Conservation (phyloP, 2,888 invertebrate species). For the Seira musarum region DNA sequence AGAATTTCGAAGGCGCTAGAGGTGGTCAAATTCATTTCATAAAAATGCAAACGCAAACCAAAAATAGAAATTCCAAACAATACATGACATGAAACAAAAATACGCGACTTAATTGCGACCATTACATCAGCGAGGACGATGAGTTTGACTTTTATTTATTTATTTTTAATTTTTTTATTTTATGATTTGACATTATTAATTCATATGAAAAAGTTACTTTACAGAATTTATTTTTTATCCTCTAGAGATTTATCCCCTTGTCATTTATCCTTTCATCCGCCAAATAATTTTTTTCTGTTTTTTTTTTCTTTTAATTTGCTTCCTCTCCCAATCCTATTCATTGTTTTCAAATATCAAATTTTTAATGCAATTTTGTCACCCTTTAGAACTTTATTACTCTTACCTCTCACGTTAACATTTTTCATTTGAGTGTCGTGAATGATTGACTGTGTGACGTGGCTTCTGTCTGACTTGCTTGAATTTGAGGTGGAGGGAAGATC, state of each 20-base stretch:
- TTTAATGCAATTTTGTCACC: background rate
- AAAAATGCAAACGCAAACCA: conserved; percentile 40
- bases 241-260: background rate
- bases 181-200: background rate
- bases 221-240: background rate
- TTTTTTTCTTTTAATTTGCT: background rate
- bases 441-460: conserved; percentile 42
- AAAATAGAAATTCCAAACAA: conserved; percentile 34
- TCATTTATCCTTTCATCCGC: background rate
- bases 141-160: conserved; percentile 46
- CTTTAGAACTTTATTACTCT: background rate
- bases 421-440: conserved; percentile 14
- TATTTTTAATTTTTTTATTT: conserved; percentile 25
- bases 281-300: background rate
- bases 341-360: background rate
- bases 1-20: conserved; percentile 70
- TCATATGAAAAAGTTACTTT: background rate
- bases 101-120: conserved; percentile 37
- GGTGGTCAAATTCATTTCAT: conserved; percentile 63
- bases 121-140: conserved; percentile 48
- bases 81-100: conserved; percentile 31
- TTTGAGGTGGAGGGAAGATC: background rate
- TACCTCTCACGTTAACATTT: conserved; percentile 9
- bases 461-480: conserved; percentile 1
- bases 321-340: conserved; percentile 1